Conservation (phyloP, 92 coral and sea anemone species). For the Pocillopora grandis region DNA sequence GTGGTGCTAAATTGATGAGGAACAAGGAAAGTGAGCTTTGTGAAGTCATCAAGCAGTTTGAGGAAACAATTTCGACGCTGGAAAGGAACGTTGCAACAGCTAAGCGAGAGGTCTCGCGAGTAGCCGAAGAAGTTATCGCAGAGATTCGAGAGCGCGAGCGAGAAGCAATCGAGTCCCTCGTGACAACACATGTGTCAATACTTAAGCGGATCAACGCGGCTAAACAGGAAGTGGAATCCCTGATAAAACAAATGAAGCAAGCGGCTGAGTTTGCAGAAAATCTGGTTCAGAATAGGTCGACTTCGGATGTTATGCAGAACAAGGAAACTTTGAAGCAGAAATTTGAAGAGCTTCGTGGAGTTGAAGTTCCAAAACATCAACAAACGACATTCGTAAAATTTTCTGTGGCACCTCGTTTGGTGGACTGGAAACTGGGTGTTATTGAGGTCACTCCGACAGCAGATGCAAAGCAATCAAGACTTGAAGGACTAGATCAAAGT, state of each 20-base stretch:
- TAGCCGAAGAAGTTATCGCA: conserved; percentile 2
- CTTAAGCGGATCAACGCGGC: not conserved
- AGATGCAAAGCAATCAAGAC: not conserved
- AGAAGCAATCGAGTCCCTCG: not conserved
- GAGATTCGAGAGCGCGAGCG: conserved; percentile 5
- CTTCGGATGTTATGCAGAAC: not conserved
- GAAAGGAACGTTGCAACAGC: not conserved
- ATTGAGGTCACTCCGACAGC: not conserved
- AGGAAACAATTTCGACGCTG: not conserved
- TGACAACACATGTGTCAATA: not conserved
- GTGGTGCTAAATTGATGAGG: not conserved
- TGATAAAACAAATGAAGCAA: conserved; percentile 1
- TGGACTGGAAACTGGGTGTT: not conserved
- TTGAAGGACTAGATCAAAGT: conserved; percentile 5
- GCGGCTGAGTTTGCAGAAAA: conserved; percentile 2
- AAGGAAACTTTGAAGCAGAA: conserved; percentile 2
- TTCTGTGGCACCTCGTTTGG: not conserved
- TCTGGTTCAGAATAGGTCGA: not conserved
- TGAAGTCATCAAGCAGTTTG: not conserved
- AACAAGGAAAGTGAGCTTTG: not conserved
- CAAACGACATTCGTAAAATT: not conserved
- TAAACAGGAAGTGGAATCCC: not conserved
- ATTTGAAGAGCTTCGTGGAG: not conserved
- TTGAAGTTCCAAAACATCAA: not conserved
- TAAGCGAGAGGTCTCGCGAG: not conserved